phyloP scores from a whole-genome alignment of 2,797 vertebrate genomes.

The Distichodus sexfasciatus region DNA sequence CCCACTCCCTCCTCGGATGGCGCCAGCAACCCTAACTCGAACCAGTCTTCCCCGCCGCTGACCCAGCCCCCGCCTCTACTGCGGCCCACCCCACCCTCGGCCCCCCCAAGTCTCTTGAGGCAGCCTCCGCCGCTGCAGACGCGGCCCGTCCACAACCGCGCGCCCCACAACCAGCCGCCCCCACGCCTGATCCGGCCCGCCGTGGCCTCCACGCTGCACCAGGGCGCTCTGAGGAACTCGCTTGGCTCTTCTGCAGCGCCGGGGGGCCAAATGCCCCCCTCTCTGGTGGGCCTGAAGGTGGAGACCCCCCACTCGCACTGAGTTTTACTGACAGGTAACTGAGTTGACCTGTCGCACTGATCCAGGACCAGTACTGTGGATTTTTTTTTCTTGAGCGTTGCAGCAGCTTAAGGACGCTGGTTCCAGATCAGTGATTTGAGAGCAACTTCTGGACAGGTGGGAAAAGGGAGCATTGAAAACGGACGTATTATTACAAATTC shows the following conservation, averaged over 20 bases:
- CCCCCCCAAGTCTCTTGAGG: slow-evolving; percentile 75
- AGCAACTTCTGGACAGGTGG: too few relatives aligned
- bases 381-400: background rate
- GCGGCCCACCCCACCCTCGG: slow-evolving; percentile 74
- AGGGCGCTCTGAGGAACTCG: slow-evolving; percentile 63
- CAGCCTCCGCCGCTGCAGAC: slow-evolving; percentile 79
- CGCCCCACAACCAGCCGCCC: slow-evolving; percentile 85
- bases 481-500: too few relatives aligned
- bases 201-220: slow-evolving; percentile 64
- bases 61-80: slow-evolving; percentile 75
- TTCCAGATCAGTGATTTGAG: slow-evolving; percentile 20
- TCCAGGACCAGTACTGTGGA: slow-evolving; percentile 10
- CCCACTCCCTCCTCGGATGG: too few relatives aligned
- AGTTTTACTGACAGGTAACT: slow-evolving; percentile 17
- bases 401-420: slow-evolving; percentile 5
- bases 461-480: too few relatives aligned
- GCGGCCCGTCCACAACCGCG: slow-evolving; percentile 79
- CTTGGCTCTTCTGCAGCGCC: slow-evolving; percentile 44
- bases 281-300: slow-evolving; percentile 77
- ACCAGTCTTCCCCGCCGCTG: slow-evolving; percentile 63
- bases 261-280: slow-evolving; percentile 73
- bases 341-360: slow-evolving; percentile 8
- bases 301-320: slow-evolving; percentile 76
- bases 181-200: slow-evolving; percentile 86
- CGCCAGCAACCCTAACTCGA: slow-evolving; percentile 34